Conservation (phyloP, 2,113 vertebrate genomes). For the Thermophis baileyi region DNA sequence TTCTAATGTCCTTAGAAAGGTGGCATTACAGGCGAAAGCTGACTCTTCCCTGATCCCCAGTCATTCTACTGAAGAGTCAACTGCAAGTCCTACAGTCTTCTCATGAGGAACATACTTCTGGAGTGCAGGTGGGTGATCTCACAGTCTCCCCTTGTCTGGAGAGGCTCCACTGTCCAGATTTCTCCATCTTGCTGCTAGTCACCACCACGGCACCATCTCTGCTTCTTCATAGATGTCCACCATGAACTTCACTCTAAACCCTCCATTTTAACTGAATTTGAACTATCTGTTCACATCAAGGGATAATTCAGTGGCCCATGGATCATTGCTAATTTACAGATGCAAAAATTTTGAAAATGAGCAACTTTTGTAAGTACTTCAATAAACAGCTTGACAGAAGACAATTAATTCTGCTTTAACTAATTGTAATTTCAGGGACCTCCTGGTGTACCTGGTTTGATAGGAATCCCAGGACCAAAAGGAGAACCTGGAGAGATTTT, state of each 20-base stretch:
- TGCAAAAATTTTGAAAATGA: not conserved
- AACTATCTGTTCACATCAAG: not conserved
- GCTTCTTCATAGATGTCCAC: not conserved
- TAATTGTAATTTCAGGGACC: conserved; percentile 72
- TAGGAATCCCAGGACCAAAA: conserved; percentile 82
- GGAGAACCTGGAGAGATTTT: conserved; percentile 89
- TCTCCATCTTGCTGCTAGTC: not conserved
- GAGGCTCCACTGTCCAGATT: not conserved
- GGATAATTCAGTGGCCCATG: not conserved
- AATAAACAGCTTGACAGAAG: not conserved
- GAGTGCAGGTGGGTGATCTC: not conserved
- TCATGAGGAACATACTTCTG: not conserved
- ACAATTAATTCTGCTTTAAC: not conserved
- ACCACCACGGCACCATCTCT: not conserved
- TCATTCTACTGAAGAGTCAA: not conserved
- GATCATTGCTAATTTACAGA: not conserved
- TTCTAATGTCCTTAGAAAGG: not conserved
- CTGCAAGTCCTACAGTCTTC: not conserved
- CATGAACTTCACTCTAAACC: not conserved
- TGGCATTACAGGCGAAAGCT: not conserved
- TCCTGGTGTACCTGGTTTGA: conserved; percentile 77
- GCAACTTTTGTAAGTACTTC: not conserved
- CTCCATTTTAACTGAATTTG: not conserved
- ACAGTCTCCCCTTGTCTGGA: not conserved
- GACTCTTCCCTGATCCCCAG: not conserved